A percentile compares a stretch with the other conserved stretches of the same genome.
Evolutionary conservation across 2,888 invertebrate genomes (phyloP).

Genomic region (Catonia carolina): DNA sequence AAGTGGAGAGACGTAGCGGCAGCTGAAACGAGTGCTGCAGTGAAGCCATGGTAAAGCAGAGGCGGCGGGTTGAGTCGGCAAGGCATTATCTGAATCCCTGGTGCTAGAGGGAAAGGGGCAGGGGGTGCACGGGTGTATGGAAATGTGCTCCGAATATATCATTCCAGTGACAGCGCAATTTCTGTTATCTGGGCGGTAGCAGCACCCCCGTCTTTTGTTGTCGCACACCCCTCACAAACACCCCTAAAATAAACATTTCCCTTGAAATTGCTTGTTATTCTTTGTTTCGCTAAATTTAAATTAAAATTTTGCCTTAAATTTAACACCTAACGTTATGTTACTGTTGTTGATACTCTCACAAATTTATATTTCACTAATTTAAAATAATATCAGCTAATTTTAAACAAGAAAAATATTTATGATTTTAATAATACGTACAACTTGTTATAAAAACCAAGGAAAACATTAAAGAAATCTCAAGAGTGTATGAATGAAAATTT

Average conservation of each 20-base stretch:
- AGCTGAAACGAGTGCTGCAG: slow-evolving; percentile 8
- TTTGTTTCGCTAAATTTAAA: slow-evolving; percentile 10
- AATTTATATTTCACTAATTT: too few species aligned
- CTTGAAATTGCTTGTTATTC: slow-evolving; percentile 12
- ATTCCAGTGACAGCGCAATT: slow-evolving; percentile 86
- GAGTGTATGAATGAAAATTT: too few species aligned
- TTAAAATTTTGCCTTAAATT: slow-evolving; percentile 14
- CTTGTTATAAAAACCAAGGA: too few species aligned
- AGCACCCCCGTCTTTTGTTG: slow-evolving; percentile 15
- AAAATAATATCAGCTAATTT: too few species aligned
- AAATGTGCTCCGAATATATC: slow-evolving; percentile 87
- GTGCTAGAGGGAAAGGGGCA: background rate
- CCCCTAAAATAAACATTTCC: slow-evolving; percentile 13
- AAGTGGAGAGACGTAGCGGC: slow-evolving; percentile 6
- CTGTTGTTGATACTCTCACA: too few species aligned
- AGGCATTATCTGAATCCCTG: slow-evolving; percentile 18
- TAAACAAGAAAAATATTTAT: too few species aligned
- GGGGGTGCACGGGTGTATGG: slow-evolving; percentile 48
- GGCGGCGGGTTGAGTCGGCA: slow-evolving; percentile 6
- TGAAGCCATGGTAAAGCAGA: background rate
- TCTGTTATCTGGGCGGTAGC: slow-evolving; percentile 39
- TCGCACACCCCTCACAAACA: background rate
- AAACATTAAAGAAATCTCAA: too few species aligned
- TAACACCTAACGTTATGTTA: background rate
- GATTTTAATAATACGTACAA: too few species aligned